Conservation (phyloP, 2,113 vertebrate genomes). For the Chinchilla lanigera region DNA sequence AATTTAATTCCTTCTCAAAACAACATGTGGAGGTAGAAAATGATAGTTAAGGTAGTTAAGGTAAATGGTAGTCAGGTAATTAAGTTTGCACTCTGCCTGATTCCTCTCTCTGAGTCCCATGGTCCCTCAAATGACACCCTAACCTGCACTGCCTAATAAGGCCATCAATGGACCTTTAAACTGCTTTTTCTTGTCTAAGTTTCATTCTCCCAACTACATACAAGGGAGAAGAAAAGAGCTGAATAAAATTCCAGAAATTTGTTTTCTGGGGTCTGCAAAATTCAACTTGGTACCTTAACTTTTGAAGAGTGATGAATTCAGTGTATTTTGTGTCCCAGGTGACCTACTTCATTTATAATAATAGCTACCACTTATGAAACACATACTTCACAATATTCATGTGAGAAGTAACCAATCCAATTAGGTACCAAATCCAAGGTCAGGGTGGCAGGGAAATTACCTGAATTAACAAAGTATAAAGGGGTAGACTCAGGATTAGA, state of each 20-base stretch:
- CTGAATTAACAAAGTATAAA: not conserved
- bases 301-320: not conserved
- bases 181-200: not conserved
- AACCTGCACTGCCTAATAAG: not conserved
- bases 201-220: not conserved
- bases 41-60: no score
- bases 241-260: not conserved
- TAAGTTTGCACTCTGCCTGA: not conserved
- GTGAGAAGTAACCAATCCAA: not conserved
- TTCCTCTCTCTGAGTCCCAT: not conserved
- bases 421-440: not conserved
- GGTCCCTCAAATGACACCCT: not conserved
- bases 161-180: not conserved
- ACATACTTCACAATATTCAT: not conserved
- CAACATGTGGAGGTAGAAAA: not conserved
- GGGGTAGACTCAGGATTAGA: not conserved
- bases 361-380: not conserved
- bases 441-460: not conserved
- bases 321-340: not conserved
- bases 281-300: not conserved
- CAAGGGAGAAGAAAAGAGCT: not conserved
- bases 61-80: no score
- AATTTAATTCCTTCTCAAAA: slow-evolving; percentile 32
- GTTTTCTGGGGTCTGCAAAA: not conserved
- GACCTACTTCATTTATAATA: not conserved